Percentiles rank a stretch among this genome's conserved stretches.
These are phyloP conservation scores for Planiliza haematocheilus DNA, from an alignment of 2,113 vertebrate species.

Conservation along the genomic window DNA sequence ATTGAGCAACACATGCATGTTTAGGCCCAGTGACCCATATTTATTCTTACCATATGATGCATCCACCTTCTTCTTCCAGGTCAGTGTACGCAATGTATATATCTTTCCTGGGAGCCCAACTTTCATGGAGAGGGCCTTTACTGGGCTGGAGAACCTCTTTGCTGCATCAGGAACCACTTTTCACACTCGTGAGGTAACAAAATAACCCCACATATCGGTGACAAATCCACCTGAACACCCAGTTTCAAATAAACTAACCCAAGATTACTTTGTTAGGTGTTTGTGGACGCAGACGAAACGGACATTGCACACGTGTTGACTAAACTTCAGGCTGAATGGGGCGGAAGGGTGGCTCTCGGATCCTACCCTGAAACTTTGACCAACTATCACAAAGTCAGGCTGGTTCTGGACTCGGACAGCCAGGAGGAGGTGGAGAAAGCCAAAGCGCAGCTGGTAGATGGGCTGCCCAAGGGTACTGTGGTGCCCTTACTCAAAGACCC, in stretches of 20 bases:
- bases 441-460: conserved; percentile 80
- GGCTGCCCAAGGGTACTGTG: conserved; percentile 83
- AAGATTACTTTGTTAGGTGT: conserved; percentile 73
- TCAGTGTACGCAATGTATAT: conserved; percentile 93
- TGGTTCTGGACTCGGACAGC: conserved; percentile 90
- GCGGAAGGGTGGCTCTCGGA: conserved; percentile 84
- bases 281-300: conserved; percentile 86
- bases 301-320: conserved; percentile 83
- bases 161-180: conserved; percentile 83
- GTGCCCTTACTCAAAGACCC: conserved; percentile 85
- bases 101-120: conserved; percentile 93
- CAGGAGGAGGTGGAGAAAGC: conserved; percentile 85
- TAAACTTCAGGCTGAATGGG: conserved; percentile 81
- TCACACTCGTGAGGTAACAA: conserved; percentile 81
- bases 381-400: conserved; percentile 92
- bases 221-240: background rate
- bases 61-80: conserved; percentile 45
- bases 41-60: background rate
- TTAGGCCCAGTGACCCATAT: background rate
- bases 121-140: conserved; percentile 87
- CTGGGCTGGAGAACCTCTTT: conserved; percentile 88
- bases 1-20: no score
- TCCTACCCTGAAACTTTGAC: conserved; percentile 96
- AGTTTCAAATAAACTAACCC: background rate
- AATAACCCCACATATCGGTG: background rate